Evolutionary conservation across 53 echinoderm and acorn worm species (phyloP), one percentile per base, ranked within the genome.

Genomic region (Patiria pectinifera): DNA sequence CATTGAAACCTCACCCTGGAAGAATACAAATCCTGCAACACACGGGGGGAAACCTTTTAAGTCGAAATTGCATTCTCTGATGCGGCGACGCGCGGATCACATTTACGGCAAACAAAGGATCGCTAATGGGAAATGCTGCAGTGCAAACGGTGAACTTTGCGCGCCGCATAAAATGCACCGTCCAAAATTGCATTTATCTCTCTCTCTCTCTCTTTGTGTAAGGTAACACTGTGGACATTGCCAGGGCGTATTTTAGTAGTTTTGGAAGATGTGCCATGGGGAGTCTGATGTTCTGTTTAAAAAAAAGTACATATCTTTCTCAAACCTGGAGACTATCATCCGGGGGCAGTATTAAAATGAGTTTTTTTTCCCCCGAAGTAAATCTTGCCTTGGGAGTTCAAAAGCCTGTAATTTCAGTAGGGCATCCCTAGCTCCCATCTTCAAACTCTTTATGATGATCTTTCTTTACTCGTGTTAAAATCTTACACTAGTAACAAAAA

Each of bases 51-150:
- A 15, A 12, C 76, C 43, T 76, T 43, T 76, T 76, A 23, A 24
- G 43, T 43, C 24, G 12, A 43, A 76, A 43, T 24, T 26, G 25
- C 76, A 43, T 24, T 66, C 8, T 53, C 53, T 66, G 19, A 18
- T 66, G 66, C 10, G 14, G 81, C 47, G 12, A 4, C 49, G 49
- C 14, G 48, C 18, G 43, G 22, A 81, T 81, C 81, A 47, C 6
- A 43, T 81, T 81, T 48, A 43, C 81, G 4, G 49, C 81, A 19
- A 81, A 81, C 81, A 81, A 48, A 11, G 19, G 11, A 81, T 81
- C 81, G 11, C 81, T 47, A 45, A 81, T 81, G 81, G 49, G 81
- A 48, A 47, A 11, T 43, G 43, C 19, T 21, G 48, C 81, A 16
- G 47, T 81, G 48, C 66, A 66, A 66, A 66, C 19, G 19, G 19